Conservation (phyloP, 2,113 vertebrate species). For the Heterotis niloticus region DNA sequence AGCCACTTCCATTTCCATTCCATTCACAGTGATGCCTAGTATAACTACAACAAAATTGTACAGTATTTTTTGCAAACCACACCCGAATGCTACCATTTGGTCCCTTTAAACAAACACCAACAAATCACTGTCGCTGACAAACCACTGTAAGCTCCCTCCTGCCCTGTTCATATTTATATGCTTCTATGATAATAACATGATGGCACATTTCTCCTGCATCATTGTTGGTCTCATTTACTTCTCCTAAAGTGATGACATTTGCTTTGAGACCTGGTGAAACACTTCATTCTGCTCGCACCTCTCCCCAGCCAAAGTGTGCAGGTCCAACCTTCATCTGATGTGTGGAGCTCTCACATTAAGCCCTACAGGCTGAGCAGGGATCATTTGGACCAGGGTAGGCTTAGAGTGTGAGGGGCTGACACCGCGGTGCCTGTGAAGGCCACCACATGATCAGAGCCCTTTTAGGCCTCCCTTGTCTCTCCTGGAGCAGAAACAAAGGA, state of each 20-base stretch:
- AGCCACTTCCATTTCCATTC: too few relatives aligned
- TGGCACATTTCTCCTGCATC: background rate
- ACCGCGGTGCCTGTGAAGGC: background rate
- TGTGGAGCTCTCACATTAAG: background rate
- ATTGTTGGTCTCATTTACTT: background rate
- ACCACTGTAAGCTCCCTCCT: too few relatives aligned
- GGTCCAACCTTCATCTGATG: background rate
- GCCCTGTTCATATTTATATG: too few relatives aligned
- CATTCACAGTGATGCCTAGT: too few relatives aligned
- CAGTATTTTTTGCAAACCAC: too few relatives aligned
- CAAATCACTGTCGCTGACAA: too few relatives aligned
- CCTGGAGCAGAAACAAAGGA: background rate
- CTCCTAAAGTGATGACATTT: background rate
- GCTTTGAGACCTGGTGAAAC: background rate
- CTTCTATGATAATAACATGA: too few relatives aligned
- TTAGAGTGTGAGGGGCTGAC: background rate
- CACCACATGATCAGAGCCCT: background rate
- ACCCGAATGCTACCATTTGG: too few relatives aligned
- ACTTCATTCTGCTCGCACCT: background rate
- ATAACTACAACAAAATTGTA: too few relatives aligned
- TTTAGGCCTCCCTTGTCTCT: background rate
- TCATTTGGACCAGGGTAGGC: background rate
- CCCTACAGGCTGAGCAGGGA: constrained; percentile 5
- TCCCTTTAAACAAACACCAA: too few relatives aligned
- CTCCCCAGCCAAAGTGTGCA: background rate